Evolutionary conservation across 2,888 invertebrate genomes (phyloP), one percentile per base, ranked within the genome.

Genomic region (Apodemia zela): DNA sequence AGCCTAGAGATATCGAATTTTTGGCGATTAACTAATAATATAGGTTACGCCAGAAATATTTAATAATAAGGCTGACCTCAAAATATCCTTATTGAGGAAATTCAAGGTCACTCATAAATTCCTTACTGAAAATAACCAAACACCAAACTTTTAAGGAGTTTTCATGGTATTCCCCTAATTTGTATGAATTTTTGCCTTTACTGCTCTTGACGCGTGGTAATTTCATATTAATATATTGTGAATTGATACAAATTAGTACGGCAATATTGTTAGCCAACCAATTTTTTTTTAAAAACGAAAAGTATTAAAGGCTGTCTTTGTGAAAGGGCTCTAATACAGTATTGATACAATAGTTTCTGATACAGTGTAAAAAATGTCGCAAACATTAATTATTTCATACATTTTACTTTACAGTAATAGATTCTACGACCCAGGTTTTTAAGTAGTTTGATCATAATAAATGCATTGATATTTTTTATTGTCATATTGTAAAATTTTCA

Each of bases 401-500:
- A 51, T 18, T 21, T 18, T 18, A 51, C 11, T 21, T 21, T 17
- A 51, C 21, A 51, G 18, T 21, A 51, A 10, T 21, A 11, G 51
- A 25, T 51, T 4, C 3, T 21, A 18, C 51, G 25, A 18, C 21
- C 51, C 51, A 25, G 15, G 4, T 42, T 15, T 13, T 25, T 51
- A 21, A 51, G 25, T 51, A 51, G 11, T 18, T 18, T 51, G 18
- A 25, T 18, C 13, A 42, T 13, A 18, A 25, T 51, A 51, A 51
- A 51, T 51, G 21, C 51, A 51, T 54, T 25, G 25, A 25, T 54
- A 42, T 35, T 42, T 54, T 21, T 25, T 54, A 54, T 54, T 54
- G 54, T 54, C 54, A 25, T 51, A 51, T 57, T 62, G 35, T 66
- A 65, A 68, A 63, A 64, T 61, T 60, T 64, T 61, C 63, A 68